Percentiles rank a stretch among this genome's conserved stretches.
Conservation (phyloP, 2,113 vertebrate species). For the Catharus minimus region DNA sequence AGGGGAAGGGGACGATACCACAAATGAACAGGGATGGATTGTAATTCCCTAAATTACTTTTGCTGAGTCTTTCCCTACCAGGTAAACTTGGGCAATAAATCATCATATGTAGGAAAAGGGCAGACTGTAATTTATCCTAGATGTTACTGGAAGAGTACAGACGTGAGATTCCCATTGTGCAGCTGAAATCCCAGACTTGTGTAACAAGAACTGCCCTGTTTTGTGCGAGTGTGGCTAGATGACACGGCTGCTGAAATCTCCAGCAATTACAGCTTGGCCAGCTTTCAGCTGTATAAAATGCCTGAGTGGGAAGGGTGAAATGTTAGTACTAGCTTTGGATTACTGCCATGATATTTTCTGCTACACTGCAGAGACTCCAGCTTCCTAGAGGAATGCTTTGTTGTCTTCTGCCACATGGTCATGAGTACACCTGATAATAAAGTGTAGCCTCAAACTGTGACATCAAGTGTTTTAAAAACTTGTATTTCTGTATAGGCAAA, state of each 20-base stretch:
- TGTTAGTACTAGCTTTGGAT: conserved; percentile 20
- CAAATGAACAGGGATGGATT: neutral
- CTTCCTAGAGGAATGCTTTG: neutral
- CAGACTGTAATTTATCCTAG: neutral
- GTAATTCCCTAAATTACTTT: neutral
- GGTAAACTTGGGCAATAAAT: neutral
- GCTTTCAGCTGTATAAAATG: conserved; percentile 15
- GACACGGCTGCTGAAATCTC: neutral
- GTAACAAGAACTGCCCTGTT: neutral
- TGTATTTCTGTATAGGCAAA: neutral
- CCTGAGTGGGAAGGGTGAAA: conserved; percentile 47
- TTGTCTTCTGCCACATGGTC: neutral
- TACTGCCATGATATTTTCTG: conserved; percentile 2
- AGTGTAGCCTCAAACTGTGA: neutral
- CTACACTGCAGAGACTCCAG: neutral
- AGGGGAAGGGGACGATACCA: neutral
- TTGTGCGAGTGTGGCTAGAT: neutral
- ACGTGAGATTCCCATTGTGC: neutral
- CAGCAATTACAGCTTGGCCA: conserved; percentile 22
- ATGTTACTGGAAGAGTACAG: neutral
- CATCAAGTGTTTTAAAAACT: neutral
- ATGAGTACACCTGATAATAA: neutral
- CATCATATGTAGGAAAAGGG: neutral
- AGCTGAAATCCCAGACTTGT: neutral
- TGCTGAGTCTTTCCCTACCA: neutral